These are phyloP conservation scores for Meteorus sp. DNA, from an alignment of 1,140 invertebrate genomes.

Conservation along the genomic window DNA sequence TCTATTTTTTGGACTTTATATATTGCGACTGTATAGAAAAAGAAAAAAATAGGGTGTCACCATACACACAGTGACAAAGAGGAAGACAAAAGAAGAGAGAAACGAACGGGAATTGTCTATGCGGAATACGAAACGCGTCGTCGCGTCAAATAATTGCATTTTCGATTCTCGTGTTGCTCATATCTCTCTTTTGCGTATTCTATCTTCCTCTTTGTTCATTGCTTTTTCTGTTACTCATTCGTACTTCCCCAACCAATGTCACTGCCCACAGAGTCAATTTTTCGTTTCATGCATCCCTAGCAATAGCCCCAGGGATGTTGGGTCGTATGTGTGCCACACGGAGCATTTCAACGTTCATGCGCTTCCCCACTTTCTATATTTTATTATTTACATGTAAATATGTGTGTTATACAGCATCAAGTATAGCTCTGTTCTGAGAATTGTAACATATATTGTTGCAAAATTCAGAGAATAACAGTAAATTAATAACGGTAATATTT, in stretches of 20 bases:
- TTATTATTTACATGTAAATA: not conserved
- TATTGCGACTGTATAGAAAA: not conserved
- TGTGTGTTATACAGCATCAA: not conserved
- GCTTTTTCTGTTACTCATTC: too few species aligned
- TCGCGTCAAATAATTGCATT: constrained; percentile 41
- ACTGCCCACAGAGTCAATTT: constrained; percentile 24
- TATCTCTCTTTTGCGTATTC: constrained; percentile 1
- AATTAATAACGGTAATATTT: too few species aligned
- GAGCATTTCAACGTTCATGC: constrained; percentile 30
- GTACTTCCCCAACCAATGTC: too few species aligned
- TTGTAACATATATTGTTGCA: too few species aligned
- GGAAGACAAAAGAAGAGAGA: too few species aligned
- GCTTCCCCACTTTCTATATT: not conserved
- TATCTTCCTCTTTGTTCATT: not conserved
- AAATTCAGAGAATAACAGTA: too few species aligned
- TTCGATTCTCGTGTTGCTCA: constrained; percentile 37
- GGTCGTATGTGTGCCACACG: constrained; percentile 31
- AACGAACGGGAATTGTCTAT: too few species aligned
- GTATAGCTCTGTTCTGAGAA: too few species aligned
- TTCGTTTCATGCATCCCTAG: constrained; percentile 19
- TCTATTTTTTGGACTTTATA: not conserved
- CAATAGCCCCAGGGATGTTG: constrained; percentile 26
- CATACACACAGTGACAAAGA: not conserved
- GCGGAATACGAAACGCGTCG: constrained; percentile 29
- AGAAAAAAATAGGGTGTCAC: constrained; percentile 6